Conservation (phyloP, 1,140 invertebrate genomes). For the Drosophila tropicalis region DNA sequence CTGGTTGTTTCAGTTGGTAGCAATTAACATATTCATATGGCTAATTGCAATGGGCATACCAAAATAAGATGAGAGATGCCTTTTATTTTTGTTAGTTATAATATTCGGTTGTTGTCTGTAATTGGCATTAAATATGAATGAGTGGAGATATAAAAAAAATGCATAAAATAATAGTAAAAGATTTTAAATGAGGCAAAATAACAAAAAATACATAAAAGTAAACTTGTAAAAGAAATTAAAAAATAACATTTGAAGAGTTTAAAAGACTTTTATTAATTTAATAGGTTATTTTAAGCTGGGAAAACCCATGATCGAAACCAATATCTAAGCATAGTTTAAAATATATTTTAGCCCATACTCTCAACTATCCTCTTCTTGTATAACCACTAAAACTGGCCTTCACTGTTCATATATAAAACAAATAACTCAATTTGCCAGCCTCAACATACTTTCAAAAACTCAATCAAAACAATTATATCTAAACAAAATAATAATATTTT, state of each 20-base stretch:
- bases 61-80: not conserved
- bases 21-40: slow-evolving; percentile 69
- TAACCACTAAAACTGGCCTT: not conserved
- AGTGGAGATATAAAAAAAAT: slow-evolving; percentile 5
- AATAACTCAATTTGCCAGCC: slow-evolving; percentile 52
- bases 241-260: too few relatives aligned
- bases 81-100: not conserved
- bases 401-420: slow-evolving; percentile 6
- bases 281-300: too few relatives aligned
- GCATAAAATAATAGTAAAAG: slow-evolving; percentile 4
- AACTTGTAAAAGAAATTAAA: too few relatives aligned
- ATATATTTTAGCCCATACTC: not conserved
- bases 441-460: slow-evolving; percentile 54
- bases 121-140: slow-evolving; percentile 23
- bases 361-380: not conserved
- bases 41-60: slow-evolving; percentile 49
- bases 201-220: too few relatives aligned
- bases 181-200: not conserved
- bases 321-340: too few relatives aligned
- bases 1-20: not conserved
- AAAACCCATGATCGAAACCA: too few relatives aligned
- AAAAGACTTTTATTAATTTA: too few relatives aligned
- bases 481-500: slow-evolving; percentile 50
- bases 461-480: slow-evolving; percentile 42
- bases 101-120: slow-evolving; percentile 23